phyloP scores from a whole-genome alignment of 2,113 vertebrate species.

The Pomatostomus ruficeps region DNA sequence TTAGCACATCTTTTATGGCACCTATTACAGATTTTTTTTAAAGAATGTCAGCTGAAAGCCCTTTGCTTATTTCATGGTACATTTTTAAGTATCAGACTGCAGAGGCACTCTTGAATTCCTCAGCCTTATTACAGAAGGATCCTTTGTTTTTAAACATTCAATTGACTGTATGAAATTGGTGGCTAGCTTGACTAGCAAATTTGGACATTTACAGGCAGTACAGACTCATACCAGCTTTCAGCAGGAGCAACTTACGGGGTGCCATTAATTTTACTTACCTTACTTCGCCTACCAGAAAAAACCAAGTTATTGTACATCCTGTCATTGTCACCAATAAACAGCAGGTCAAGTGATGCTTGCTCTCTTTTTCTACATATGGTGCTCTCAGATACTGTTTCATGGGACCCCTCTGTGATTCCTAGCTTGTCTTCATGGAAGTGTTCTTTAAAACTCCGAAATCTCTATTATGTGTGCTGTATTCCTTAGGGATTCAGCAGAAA shows the following conservation, averaged over 20 bases:
- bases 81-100: not conserved
- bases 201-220: not conserved
- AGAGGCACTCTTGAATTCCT: not conserved
- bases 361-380: fast-evolving
- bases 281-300: not conserved
- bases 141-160: conserved; percentile 5
- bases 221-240: not conserved
- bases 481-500: not conserved
- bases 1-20: not conserved
- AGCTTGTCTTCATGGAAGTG: not conserved
- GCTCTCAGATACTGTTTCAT: not conserved
- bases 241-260: not conserved
- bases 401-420: not conserved
- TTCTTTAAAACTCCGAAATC: not conserved
- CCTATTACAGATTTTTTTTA: not conserved
- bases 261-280: not conserved
- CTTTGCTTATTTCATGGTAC: not conserved
- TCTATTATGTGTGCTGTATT: not conserved
- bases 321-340: not conserved
- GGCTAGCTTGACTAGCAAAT: not conserved
- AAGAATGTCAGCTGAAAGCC: not conserved
- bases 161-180: not conserved
- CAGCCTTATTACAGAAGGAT: not conserved
- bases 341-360: not conserved
- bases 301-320: not conserved